phyloP scores from a whole-genome alignment of 2,797 vertebrate genomes.

The Syndactyla subalaris region DNA sequence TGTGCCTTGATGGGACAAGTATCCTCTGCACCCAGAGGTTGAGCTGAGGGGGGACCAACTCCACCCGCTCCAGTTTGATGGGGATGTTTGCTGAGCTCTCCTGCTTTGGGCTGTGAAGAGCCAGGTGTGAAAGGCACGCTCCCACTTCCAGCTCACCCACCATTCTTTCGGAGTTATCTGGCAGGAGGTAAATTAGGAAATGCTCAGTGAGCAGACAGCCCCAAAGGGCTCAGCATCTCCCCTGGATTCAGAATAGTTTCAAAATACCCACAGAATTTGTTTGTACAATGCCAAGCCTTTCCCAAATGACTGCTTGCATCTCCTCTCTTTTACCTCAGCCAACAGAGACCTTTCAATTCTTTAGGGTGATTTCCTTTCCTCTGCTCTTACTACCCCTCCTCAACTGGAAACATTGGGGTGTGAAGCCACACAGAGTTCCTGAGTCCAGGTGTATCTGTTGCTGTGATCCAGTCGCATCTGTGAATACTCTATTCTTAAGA shows the following conservation, averaged over 20 bases:
- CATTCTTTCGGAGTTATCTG: neutral
- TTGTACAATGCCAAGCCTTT: neutral
- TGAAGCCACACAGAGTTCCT: neutral
- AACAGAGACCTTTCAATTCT: neutral
- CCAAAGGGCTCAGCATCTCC: neutral
- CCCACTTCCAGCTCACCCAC: neutral
- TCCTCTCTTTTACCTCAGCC: neutral
- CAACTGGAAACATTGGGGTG: neutral
- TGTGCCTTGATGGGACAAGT: neutral
- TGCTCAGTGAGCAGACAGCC: neutral
- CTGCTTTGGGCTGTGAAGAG: neutral
- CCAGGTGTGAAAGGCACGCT: neutral
- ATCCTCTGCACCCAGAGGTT: neutral
- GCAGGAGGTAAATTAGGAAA: neutral
- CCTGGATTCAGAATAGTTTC: neutral
- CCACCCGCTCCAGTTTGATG: neutral
- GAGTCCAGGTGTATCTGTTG: neutral
- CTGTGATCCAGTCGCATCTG: neutral
- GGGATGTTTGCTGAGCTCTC: neutral
- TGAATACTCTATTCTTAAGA: neutral
- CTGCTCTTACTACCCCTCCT: neutral
- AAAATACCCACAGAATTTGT: neutral
- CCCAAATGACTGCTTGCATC: neutral
- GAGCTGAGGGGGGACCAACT: neutral
- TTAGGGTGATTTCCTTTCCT: neutral